Evolutionary conservation across 2,888 invertebrate genomes (phyloP).

Genomic region (Teleiodes luculella): DNA sequence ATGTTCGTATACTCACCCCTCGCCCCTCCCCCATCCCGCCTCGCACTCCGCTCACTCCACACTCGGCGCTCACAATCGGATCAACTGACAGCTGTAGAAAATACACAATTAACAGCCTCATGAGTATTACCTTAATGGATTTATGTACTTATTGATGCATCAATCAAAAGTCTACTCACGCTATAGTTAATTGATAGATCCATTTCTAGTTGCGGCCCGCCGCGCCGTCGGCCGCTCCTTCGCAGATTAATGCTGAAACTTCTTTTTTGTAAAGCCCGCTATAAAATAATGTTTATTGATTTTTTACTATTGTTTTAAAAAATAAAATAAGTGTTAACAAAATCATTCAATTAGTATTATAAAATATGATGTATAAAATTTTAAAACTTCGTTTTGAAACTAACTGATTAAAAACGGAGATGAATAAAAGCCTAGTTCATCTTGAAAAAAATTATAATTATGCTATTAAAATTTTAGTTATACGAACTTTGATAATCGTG

Average conservation of each 20-base stretch:
- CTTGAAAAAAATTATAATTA: no score
- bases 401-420: no score
- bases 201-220: slow-evolving; percentile 39
- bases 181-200: slow-evolving; percentile 63
- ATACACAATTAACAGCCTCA: slow-evolving; percentile 66
- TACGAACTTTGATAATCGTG: no score
- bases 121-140: slow-evolving; percentile 71
- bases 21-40: slow-evolving; percentile 6
- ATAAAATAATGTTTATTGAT: slow-evolving; percentile 26
- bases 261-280: slow-evolving; percentile 41
- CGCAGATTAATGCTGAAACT: slow-evolving; percentile 30
- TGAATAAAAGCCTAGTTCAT: no score
- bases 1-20: neutral
- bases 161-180: slow-evolving; percentile 65
- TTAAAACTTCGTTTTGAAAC: no score
- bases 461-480: no score
- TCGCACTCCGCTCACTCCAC: slow-evolving; percentile 19
- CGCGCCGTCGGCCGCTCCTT: slow-evolving; percentile 17
- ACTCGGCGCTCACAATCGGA: slow-evolving; percentile 9
- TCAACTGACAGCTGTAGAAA: slow-evolving; percentile 60
- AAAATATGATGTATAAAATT: no score
- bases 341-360: no score
- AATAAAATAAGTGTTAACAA: no score
- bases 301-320: no score
- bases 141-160: slow-evolving; percentile 75